Evolutionary conservation across 2,113 vertebrate genomes (phyloP).

Genomic region (Antigone vipio): DNA sequence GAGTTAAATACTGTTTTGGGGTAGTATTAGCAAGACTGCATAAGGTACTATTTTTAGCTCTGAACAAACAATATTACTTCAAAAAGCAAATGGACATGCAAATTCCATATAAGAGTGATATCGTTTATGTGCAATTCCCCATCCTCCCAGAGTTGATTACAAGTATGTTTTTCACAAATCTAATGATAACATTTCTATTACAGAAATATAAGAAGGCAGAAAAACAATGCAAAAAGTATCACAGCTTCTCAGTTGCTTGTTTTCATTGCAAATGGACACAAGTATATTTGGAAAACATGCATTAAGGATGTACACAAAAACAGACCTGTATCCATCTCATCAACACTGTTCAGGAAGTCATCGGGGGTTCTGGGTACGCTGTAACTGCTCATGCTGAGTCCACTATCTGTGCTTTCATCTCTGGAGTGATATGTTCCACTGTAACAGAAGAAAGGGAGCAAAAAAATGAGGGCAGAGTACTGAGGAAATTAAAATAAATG

Average conservation of each 20-base stretch:
- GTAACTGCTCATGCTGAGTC: constrained; percentile 98
- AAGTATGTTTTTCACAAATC: not conserved
- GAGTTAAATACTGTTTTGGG: not conserved
- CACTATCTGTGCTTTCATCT: constrained; percentile 97
- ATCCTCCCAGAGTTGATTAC: not conserved
- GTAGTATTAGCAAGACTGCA: not conserved
- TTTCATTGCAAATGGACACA: not conserved
- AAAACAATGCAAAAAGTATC: not conserved
- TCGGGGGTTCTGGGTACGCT: constrained; percentile 97
- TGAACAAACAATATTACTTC: not conserved
- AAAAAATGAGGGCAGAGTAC: not conserved
- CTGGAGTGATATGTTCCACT: constrained; percentile 98
- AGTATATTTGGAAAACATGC: not conserved
- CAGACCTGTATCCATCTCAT: constrained; percentile 98
- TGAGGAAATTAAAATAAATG: not conserved
- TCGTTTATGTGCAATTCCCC: not conserved
- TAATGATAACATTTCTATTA: not conserved
- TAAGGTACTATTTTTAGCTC: not conserved
- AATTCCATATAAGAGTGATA: not conserved
- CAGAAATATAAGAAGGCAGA: not conserved
- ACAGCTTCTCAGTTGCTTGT: not conserved
- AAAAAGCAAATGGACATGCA: not conserved
- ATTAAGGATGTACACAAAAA: not conserved
- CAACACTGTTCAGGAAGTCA: constrained; percentile 98
- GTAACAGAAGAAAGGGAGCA: not conserved